Conservation (phyloP, 1,140 invertebrate species). For the Orchestia grillus region DNA sequence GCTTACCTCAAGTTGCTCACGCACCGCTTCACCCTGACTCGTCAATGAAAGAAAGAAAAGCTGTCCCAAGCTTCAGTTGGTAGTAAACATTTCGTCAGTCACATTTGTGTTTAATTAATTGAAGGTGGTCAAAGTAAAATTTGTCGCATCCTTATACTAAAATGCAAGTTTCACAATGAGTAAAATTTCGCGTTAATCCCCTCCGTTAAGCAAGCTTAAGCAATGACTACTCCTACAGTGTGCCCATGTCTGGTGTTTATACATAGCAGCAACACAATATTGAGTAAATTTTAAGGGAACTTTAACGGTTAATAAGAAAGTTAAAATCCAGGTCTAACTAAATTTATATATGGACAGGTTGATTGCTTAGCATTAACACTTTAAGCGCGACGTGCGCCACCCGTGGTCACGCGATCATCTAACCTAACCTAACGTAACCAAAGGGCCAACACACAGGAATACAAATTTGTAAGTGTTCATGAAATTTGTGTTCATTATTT, state of each 20-base stretch:
- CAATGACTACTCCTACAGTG: neutral
- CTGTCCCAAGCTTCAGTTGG: neutral
- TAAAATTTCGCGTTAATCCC: neutral
- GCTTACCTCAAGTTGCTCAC: neutral
- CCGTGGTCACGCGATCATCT: too few relatives aligned
- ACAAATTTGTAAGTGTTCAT: too few relatives aligned
- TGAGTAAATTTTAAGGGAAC: too few relatives aligned
- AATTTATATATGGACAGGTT: too few relatives aligned
- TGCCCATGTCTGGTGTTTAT: neutral
- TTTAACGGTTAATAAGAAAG: too few relatives aligned
- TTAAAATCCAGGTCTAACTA: too few relatives aligned
- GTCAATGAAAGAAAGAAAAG: neutral
- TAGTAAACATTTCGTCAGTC: neutral
- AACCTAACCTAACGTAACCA: too few relatives aligned
- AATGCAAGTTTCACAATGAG: neutral
- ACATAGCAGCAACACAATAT: too few relatives aligned
- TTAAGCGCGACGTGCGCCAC: too few relatives aligned
- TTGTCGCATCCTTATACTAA: neutral
- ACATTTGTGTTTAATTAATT: neutral
- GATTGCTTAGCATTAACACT: too few relatives aligned
- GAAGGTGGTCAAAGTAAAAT: neutral
- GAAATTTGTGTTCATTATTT: too few relatives aligned
- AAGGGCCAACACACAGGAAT: too few relatives aligned
- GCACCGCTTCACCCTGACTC: slow-evolving; percentile 19
- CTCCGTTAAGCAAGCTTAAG: neutral